Base-by-base conservation (phyloP, 2,888 invertebrate species). In the Platypus cylindrus region DNA sequence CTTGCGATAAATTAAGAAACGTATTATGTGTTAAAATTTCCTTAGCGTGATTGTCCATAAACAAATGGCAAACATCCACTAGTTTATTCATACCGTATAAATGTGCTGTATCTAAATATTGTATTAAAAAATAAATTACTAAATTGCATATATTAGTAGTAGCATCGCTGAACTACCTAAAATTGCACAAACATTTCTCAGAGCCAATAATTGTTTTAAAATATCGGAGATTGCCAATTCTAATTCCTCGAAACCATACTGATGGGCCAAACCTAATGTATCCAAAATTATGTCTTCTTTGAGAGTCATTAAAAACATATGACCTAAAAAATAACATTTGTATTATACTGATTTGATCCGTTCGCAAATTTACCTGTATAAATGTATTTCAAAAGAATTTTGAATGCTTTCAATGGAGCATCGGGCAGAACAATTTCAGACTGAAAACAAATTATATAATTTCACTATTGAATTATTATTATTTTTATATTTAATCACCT, bases 171-270 rank as follows among this genome's bases (percentile, higher is more conserved):
- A 23, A 22, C 24, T 31, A 34, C 38, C 39, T 27, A 41, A 36
- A 48, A 98, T 86, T n/a, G 84, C 73, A 62, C 94, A 95, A 1
- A 94, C 89, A 63, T 95, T 98, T 51, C 78, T 71, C 33, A 86
- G 70, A 33, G 82, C 83, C 37, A 98, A 68, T 52, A 87, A 78
- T 56, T 89, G 85, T 45, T 85, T 76, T 48, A 98, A 66, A 63
- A 93, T 93, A 52, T 94, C 89, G 0, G 93, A 93, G 47, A 98
- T 85, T 17, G 93, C 79, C 0, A 75, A 66, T 68, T 97, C 94
- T 46, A 98, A 62, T 59, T 91, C 87, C 38, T 71, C 75, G 65
- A 98, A 94, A 38, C 93, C 93, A 66, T 93, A 98, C 59, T 93
- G 84, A 67, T 98, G 91, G 20, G 94, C 87, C 58, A 98, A 68